Base-by-base conservation (phyloP, 2,113 vertebrate genomes). In the Mobula birostris region DNA sequence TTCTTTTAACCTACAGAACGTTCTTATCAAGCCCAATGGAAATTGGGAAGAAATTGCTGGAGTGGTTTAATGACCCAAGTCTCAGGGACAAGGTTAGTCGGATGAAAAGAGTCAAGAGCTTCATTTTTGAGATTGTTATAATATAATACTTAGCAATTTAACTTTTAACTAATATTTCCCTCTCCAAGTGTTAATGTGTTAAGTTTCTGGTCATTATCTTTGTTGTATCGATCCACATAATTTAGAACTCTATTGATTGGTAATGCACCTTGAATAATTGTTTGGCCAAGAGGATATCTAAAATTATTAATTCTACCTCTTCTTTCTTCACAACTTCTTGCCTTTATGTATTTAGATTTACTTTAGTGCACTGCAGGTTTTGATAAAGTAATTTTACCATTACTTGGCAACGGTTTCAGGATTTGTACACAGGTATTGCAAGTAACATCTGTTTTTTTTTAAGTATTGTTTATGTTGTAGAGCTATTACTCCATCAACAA, bases 21-120 rank as follows among this genome's bases (percentile, higher is more conserved):
- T 99, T 99, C 97, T 98, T 99, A 96, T 98, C 98, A 95, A 98
- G 98, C 97, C 98, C 99, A 77, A 98, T 99, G 99, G 98, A 99
- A 96, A 98, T 99, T 96, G 99, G 99, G 95, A 98, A 98, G 96
- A 99, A 98, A 97, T 98, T 99, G 94, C 96, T 99, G 97, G 98
- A 99, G 97, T 99, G 99, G 99, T 99, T 99, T 96, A 98, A 99
- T 95, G 99, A 99, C 97, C 97, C 98, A 96, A 99, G 98, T 97
- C 99, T 99, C 98, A 99, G 99, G 98, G 99, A 99, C 97, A 99
- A 99, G 98, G 99, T 99, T 58, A 63, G 56, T 21, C 94, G 74
- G 72, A 82, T 14, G 2, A 90, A 63, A 68, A 72, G 36, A 29
- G 77, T 90, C 24, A 29, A 70, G 24, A 14, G 32, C 29, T 58